Base-by-base conservation (phyloP, 2,113 vertebrate species). In the Psittacula cyanocephala region DNA sequence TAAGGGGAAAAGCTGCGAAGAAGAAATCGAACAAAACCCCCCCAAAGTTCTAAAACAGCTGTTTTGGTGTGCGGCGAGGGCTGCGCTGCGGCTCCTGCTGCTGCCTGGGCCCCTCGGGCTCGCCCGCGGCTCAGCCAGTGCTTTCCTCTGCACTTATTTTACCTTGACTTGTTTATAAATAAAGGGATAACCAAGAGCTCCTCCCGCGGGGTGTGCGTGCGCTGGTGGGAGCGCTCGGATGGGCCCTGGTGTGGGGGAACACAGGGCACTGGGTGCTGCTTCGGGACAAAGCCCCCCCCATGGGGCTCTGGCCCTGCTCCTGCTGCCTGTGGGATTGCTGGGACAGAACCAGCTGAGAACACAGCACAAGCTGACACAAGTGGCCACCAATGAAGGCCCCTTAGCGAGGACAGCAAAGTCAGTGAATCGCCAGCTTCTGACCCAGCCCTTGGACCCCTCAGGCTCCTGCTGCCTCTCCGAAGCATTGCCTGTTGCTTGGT, bases 151-250 rank as follows among this genome's bases (percentile, higher is more conserved):
- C 96, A 98, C 97, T 97, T 96, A 87, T 89, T 98, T 97, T 98
- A 96, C 81, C 15, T 97, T 86, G 11, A 86, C 88, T 94, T 97
- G 97, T 98, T 98, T 98, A 95, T 98, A 98, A 98, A 98, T 97
- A 97, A 97, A 97, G 91, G 81, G 85, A 84, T 86, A 65, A 59
- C 24, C 8, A 23, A 59, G 33, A 22, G 57, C 43, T 81, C 47
- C 44, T 63, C 11, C 4, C 19, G 0, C 17, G 28, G 46, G 28
- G 2, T 43, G 39, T 74, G 55, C 20, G 41, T 62, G 60, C 62
- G 3, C 52, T 31, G 74, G 11, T 2, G 41, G 72, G n/a, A 24
- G 88, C 2, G 0, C 59, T 4, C 0, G 46, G 27, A 65, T 17
- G 47, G 62, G 72, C 18, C 46, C 16, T 0, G 4, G 39, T 49